These are phyloP conservation scores for Podarcis siculus DNA, from an alignment of 2,797 vertebrate genomes.

Conservation along the genomic window DNA sequence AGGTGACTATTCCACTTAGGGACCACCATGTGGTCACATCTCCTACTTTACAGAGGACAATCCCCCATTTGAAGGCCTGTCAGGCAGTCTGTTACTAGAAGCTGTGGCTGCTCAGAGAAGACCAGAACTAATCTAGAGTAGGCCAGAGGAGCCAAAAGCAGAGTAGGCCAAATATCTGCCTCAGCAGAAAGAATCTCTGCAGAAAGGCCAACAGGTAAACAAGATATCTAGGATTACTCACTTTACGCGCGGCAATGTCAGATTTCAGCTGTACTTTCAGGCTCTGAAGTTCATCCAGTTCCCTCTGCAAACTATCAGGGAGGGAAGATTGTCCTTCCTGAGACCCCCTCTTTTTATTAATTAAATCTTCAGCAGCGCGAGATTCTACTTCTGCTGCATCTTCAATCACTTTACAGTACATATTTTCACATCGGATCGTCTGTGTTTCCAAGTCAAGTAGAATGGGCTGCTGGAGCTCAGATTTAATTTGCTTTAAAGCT, in stretches of 20 bases:
- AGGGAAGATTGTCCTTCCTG: conserved; percentile 36
- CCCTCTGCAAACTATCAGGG: conserved; percentile 23
- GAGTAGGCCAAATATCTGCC: background rate
- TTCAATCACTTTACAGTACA: conserved; percentile 77
- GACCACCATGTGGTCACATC: too few relatives aligned
- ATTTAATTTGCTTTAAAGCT: conserved; percentile 69
- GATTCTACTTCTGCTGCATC: conserved; percentile 79
- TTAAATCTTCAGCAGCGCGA: conserved; percentile 73
- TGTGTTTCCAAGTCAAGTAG: conserved; percentile 73
- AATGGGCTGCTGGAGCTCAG: conserved; percentile 74
- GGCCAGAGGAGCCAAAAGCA: background rate
- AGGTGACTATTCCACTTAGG: background rate
- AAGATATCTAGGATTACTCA: conserved; percentile 71
- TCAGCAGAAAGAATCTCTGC: background rate
- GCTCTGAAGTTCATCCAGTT: conserved; percentile 71
- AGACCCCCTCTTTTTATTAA: conserved; percentile 59
- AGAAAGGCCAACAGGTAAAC: background rate
- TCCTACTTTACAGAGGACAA: too few relatives aligned
- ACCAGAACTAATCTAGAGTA: too few relatives aligned
- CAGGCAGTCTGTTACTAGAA: too few relatives aligned
- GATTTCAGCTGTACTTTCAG: conserved; percentile 74
- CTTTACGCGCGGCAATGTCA: conserved; percentile 80
- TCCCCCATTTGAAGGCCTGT: too few relatives aligned
- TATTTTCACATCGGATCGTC: conserved; percentile 75
- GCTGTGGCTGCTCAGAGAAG: too few relatives aligned